These are phyloP conservation scores for Cichladusa arquata DNA, from an alignment of 2,113 vertebrate genomes.

Conservation along the genomic window DNA sequence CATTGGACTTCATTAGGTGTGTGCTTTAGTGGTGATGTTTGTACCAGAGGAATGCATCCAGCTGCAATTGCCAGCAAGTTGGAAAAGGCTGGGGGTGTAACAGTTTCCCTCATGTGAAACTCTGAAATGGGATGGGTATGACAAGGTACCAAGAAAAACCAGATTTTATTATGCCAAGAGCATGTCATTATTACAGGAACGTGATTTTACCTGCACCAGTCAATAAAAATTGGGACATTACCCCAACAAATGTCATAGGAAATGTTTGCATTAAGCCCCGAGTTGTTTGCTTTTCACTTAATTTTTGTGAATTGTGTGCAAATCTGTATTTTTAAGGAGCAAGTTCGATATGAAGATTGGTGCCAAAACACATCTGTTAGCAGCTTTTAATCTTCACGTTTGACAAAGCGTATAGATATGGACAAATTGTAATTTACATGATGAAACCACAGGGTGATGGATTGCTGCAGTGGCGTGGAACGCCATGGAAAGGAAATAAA, in stretches of 20 bases:
- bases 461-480: constrained; percentile 13
- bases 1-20: neutral
- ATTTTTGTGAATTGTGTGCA: neutral
- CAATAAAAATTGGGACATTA: neutral
- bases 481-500: neutral
- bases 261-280: neutral
- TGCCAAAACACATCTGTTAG: constrained; percentile 48
- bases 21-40: neutral
- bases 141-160: neutral
- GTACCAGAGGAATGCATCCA: neutral
- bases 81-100: neutral
- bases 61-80: neutral
- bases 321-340: neutral
- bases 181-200: neutral
- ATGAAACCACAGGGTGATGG: constrained; percentile 9
- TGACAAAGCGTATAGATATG: neutral
- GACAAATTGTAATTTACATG: constrained; percentile 57
- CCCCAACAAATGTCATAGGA: fast-evolving
- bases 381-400: constrained; percentile 44
- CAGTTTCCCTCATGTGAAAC: neutral
- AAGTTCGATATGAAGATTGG: neutral
- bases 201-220: neutral
- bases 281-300: neutral
- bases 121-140: neutral
- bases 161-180: neutral